Percentiles rank a stretch among this genome's conserved stretches.
These are phyloP conservation scores for Cryptomyrus ogoouensis DNA, from an alignment of 2,113 vertebrate genomes.

Conservation along the genomic window DNA sequence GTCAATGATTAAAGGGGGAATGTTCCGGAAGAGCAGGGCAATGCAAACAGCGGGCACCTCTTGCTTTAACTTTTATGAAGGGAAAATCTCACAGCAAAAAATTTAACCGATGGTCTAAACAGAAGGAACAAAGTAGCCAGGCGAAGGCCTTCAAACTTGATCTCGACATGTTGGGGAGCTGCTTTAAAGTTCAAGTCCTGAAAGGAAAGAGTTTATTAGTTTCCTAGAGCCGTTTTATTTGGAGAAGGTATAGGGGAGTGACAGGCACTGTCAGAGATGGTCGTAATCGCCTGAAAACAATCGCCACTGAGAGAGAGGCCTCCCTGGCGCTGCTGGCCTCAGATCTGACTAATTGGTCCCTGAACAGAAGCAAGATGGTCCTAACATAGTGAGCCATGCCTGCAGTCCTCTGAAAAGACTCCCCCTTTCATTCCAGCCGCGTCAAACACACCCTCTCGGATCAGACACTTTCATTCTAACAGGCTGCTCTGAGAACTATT, in stretches of 20 bases:
- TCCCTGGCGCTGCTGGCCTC: background rate
- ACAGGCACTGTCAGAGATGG: background rate
- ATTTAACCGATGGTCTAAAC: background rate
- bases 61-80: background rate
- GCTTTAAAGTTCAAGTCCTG: background rate
- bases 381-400: background rate
- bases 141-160: background rate
- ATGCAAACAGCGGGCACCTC: background rate
- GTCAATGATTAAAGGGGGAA: slow-evolving; percentile 7
- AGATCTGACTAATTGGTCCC: slow-evolving; percentile 13
- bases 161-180: background rate
- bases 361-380: background rate
- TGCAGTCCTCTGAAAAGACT: background rate
- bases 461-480: background rate
- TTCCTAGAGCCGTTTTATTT: background rate
- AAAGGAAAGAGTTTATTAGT: background rate
- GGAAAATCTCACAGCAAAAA: background rate
- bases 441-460: background rate
- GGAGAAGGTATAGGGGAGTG: background rate
- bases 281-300: background rate
- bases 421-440: background rate
- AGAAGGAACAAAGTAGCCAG: background rate
- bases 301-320: background rate
- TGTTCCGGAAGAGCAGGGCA: background rate
- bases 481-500: background rate